Percentiles rank a stretch among this genome's conserved stretches.
phyloP scores from a whole-genome alignment of 2,888 invertebrate genomes.

The Pinctada fucata region DNA sequence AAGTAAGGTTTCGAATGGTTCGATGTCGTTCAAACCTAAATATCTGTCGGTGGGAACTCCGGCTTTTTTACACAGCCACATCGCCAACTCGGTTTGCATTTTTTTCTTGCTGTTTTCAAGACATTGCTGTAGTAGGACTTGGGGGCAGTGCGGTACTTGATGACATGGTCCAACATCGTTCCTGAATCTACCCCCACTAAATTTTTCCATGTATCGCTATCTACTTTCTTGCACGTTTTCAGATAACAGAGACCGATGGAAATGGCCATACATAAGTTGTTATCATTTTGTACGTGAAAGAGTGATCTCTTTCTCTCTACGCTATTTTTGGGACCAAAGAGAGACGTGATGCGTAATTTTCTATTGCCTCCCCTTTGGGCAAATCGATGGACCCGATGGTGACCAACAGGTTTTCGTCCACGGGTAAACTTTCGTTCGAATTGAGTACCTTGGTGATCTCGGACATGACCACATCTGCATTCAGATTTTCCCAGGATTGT shows the following conservation, averaged over 20 bases:
- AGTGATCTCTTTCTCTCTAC: conserved; percentile 28
- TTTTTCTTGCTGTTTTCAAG: background rate
- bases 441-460: conserved; percentile 37
- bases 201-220: conserved; percentile 14
- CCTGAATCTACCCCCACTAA: conserved; percentile 10
- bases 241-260: conserved; percentile 24
- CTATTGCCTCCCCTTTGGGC: conserved; percentile 25
- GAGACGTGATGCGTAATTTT: conserved; percentile 25
- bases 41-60: conserved; percentile 14
- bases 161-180: background rate
- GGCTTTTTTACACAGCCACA: conserved; percentile 12
- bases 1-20: conserved; percentile 23
- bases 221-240: conserved; percentile 5
- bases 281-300: conserved; percentile 28
- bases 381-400: conserved; percentile 27
- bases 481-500: conserved; percentile 33
- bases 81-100: conserved; percentile 16
- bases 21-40: conserved; percentile 21
- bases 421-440: conserved; percentile 29
- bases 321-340: conserved; percentile 28
- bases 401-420: conserved; percentile 14
- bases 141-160: conserved; percentile 4
- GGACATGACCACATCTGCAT: conserved; percentile 29
- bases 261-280: conserved; percentile 28
- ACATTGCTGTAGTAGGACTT: background rate